phyloP scores from a whole-genome alignment of 2,113 vertebrate species.

The Hystrix cristata region DNA sequence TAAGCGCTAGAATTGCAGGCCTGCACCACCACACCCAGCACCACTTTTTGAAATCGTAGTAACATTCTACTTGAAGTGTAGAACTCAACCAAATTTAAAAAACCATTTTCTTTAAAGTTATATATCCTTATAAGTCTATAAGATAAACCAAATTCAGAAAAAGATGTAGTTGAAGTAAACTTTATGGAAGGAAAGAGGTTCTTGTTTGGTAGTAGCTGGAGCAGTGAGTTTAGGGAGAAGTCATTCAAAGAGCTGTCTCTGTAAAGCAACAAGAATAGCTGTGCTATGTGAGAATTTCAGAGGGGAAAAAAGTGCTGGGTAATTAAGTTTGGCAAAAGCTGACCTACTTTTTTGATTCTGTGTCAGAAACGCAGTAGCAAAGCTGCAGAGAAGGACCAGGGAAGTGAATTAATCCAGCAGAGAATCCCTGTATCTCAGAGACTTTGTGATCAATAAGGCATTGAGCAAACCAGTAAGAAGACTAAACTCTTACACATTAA shows the following conservation, averaged over 20 bases:
- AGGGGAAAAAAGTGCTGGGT: not conserved
- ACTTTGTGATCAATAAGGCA: conserved; percentile 8
- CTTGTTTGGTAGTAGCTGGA: not conserved
- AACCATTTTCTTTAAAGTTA: conserved; percentile 3
- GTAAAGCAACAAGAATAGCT: conserved; percentile 53
- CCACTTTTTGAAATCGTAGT: conserved; percentile 3
- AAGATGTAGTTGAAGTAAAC: not conserved
- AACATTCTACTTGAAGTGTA: conserved; percentile 38
- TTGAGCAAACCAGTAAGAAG: not conserved
- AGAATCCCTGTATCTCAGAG: conserved; percentile 44
- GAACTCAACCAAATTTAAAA: not conserved
- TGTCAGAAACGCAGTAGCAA: conserved; percentile 5
- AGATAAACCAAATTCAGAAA: not conserved
- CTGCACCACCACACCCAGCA: not conserved
- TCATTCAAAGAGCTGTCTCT: conserved; percentile 26
- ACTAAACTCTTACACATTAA: not conserved
- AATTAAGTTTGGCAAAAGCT: conserved; percentile 34
- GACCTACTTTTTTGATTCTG: conserved; percentile 73
- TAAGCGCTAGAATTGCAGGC: not conserved
- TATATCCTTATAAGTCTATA: not conserved
- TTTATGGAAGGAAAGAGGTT: not conserved
- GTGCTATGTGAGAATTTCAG: not conserved
- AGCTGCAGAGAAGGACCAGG: conserved; percentile 20
- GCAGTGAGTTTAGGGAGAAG: not conserved
- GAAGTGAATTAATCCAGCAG: not conserved